These are phyloP conservation scores for Anagrus nilaparvatae DNA, from an alignment of 1,140 invertebrate genomes.

Conservation along the genomic window DNA sequence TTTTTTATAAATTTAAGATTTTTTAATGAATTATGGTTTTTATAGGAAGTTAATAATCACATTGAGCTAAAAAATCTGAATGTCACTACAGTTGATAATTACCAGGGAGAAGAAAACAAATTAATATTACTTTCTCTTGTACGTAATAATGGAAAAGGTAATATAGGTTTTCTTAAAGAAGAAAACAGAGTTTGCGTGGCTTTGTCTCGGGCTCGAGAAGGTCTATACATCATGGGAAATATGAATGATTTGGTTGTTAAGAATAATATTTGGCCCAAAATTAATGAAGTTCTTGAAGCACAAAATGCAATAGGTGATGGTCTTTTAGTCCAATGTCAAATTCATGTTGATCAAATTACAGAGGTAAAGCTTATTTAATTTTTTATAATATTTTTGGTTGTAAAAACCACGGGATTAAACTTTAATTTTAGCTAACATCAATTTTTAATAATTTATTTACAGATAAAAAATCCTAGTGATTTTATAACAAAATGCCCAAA, in stretches of 20 bases:
- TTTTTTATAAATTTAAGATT: too few relatives aligned
- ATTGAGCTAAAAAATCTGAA: conserved; percentile 35
- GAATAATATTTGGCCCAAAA: conserved; percentile 44
- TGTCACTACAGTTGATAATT: conserved; percentile 69
- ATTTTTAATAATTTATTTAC: too few relatives aligned
- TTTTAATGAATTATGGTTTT: too few relatives aligned
- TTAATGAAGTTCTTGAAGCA: conserved; percentile 37
- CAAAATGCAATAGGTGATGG: conserved; percentile 35
- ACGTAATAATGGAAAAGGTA: conserved; percentile 56
- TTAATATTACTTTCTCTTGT: conserved; percentile 78
- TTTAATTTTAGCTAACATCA: too few relatives aligned
- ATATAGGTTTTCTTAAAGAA: conserved; percentile 66
- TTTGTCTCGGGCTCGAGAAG: conserved; percentile 68
- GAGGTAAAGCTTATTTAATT: too few relatives aligned
- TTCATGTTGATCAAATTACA: not conserved
- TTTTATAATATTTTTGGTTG: too few relatives aligned
- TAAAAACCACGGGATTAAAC: too few relatives aligned
- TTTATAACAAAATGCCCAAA: too few relatives aligned
- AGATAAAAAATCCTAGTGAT: too few relatives aligned
- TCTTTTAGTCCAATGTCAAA: conserved; percentile 2
- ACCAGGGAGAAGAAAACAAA: conserved; percentile 77
- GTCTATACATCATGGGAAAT: conserved; percentile 57
- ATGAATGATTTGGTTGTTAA: conserved; percentile 46
- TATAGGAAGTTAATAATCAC: not conserved
- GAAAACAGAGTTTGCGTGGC: conserved; percentile 57